Evolutionary conservation across 2,113 vertebrate genomes (phyloP).

Genomic region (Hippoglossus stenolepis): DNA sequence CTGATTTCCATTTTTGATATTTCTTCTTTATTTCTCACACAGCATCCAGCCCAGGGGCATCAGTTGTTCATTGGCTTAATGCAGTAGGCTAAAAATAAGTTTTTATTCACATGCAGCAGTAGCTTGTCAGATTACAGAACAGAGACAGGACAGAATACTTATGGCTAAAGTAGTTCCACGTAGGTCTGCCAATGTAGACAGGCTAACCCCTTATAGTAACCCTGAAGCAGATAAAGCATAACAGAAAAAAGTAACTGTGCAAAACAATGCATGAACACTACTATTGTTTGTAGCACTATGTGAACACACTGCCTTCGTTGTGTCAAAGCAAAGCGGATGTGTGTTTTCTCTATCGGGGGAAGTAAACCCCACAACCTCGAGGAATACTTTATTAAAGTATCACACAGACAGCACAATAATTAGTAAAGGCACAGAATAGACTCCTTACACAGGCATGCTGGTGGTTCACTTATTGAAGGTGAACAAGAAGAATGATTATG

Average conservation of each 20-base stretch:
- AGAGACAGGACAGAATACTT: slow-evolving; percentile 63
- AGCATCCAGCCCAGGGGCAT: slow-evolving; percentile 52
- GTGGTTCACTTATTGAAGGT: slow-evolving; percentile 28
- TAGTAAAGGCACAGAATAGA: slow-evolving; percentile 50
- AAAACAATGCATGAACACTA: slow-evolving; percentile 78
- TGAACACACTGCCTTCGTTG: slow-evolving; percentile 65
- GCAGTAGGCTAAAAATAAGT: slow-evolving; percentile 67
- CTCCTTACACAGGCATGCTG: slow-evolving; percentile 29
- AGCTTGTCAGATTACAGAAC: slow-evolving; percentile 77
- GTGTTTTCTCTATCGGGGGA: slow-evolving; percentile 55
- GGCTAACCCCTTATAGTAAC: slow-evolving; percentile 16
- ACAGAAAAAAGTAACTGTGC: slow-evolving; percentile 71
- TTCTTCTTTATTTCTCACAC: slow-evolving; percentile 71
- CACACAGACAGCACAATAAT: slow-evolving; percentile 49
- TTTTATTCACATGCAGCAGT: slow-evolving; percentile 83
- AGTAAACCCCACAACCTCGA: slow-evolving; percentile 7
- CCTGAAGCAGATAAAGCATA: slow-evolving; percentile 65
- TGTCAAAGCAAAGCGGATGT: slow-evolving; percentile 68
- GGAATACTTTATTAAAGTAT: slow-evolving; percentile 55
- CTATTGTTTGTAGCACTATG: slow-evolving; percentile 47
- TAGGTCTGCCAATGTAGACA: slow-evolving; percentile 45
- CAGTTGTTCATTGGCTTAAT: slow-evolving; percentile 65
- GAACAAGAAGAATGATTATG: slow-evolving; percentile 15
- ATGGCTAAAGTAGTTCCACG: slow-evolving; percentile 50
- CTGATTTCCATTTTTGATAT: slow-evolving; percentile 21